Evolutionary conservation across 2,888 invertebrate genomes (phyloP).

Genomic region (Euplagia quadripunctaria): DNA sequence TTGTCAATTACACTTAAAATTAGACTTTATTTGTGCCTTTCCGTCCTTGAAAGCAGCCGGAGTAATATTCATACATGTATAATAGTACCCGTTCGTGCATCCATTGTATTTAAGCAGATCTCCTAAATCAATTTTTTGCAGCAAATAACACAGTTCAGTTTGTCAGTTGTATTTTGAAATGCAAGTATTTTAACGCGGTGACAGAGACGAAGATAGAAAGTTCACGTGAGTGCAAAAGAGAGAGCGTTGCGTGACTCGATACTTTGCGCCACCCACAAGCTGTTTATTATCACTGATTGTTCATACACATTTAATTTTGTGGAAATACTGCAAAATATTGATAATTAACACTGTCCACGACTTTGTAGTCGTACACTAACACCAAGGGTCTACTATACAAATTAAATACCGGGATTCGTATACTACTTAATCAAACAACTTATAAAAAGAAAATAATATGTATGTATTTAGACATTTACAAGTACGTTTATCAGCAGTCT

Average conservation of each 20-base stretch:
- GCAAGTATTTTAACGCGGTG: not conserved
- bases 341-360: no score
- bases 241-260: not conserved
- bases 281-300: conserved; percentile 1
- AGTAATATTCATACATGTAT: not conserved
- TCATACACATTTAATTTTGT: no score
- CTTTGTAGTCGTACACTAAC: no score
- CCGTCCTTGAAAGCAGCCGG: not conserved
- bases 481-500: no score
- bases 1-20: not conserved
- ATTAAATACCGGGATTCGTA: no score
- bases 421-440: no score
- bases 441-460: no score
- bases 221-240: not conserved
- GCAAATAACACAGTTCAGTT: not conserved
- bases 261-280: not conserved
- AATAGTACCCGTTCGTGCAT: not conserved
- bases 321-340: no score
- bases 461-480: no score
- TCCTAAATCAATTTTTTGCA: not conserved
- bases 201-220: not conserved
- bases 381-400: no score
- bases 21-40: not conserved
- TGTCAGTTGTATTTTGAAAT: not conserved
- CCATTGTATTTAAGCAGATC: not conserved